Base-by-base conservation (phyloP, 2,113 vertebrate genomes). In the Hylia prasina region DNA sequence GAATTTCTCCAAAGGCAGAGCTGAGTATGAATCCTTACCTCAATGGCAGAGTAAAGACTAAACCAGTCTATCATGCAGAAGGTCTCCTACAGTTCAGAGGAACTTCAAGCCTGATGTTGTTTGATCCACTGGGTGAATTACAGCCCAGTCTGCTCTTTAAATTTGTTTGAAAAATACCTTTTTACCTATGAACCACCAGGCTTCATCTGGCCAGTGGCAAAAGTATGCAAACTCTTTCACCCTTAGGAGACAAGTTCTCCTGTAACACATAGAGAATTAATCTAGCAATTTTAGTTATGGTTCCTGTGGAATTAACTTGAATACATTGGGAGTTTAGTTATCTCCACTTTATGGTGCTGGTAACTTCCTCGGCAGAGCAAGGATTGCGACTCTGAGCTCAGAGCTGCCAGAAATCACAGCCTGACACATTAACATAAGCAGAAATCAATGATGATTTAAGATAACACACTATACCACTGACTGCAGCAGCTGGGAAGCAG, bases 401-500 rank as follows among this genome's bases (percentile, higher is more conserved):
- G 66, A 94, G 71, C 25, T 8, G 15, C 63, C 69, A 77, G 57
- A 88, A 90, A 88, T 96, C 90, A 86, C 71, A 90, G 90, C 31
- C 75, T 80, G 82, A 69, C 64, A 66, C 13, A 92, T 73, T 73
- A 92, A 61, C 82, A 92, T 92, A 83, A 93, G 71, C 88, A 90
- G 89, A 73, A 94, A 96, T 96, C 95, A 93, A 90, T 93, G 63
- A 66, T 81, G 68, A 94, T 96, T 88, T 88, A 92, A 88, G 90
- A 65, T 82, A 88, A 80, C 57, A 87, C 40, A 58, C n/a, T 51
- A 16, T 11, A 40, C n/a, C 63, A 64, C 30, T 0, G 1, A 58
- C 51, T 78, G 77, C 77, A 93, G 68, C 39, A 84, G 60, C 64
- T 56, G 51, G 28, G 83, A 89, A 78, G 68, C 68, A 72, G 81